Base-by-base conservation (phyloP, 2,113 vertebrate species). In the Centropus unirufus region DNA sequence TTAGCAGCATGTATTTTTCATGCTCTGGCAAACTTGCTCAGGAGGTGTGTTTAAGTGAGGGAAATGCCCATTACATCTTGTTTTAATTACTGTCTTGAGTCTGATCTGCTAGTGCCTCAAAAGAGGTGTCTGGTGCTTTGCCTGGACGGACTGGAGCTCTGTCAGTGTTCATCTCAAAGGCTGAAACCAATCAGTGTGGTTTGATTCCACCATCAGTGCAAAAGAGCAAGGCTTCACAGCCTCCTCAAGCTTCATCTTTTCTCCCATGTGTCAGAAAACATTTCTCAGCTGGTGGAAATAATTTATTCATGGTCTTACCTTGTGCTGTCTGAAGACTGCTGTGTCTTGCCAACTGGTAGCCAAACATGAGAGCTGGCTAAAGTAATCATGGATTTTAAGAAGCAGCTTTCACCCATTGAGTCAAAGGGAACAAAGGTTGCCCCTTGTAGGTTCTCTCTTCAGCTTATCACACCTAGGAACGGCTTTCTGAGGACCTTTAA, bases 41-140 rank as follows among this genome's bases (percentile, higher is more conserved):
- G 72, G 72, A 61, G 49, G 36, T 39, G 15, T 49, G 4, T 11
- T 44, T 47, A 46, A 61, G 27, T 29, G 72, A 57, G 61, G 51
- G n/a, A 23, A 40, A 40, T 8, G 13, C 20, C 23, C 0, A 0
- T 30, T 59, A 1, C 3, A 3, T 30, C 44, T 74, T 66, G 47
- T 23, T 55, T 68, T 39, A 2, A 0, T 69, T 17, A 7, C 29
- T 46, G 8, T 42, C 12, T 22, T 32, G 29, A 72, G 62, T 40
- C 16, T 72, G 34, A 13, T 6, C 8, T 6, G 26, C 10, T 59
- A 36, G 24, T 89, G 32, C 27, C 18, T 58, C 1, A 1, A 40
- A 61, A 51, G 34, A 39, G n/a, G 14, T 23, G 57, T 21, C 34
- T 58, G 55, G 34, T 8, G 23, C 44, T 62, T 51, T 59, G 9